A percentile compares a stretch with the other conserved stretches of the same genome.
Conservation (phyloP, 1,140 invertebrate genomes). For the Drosophila santomea region DNA sequence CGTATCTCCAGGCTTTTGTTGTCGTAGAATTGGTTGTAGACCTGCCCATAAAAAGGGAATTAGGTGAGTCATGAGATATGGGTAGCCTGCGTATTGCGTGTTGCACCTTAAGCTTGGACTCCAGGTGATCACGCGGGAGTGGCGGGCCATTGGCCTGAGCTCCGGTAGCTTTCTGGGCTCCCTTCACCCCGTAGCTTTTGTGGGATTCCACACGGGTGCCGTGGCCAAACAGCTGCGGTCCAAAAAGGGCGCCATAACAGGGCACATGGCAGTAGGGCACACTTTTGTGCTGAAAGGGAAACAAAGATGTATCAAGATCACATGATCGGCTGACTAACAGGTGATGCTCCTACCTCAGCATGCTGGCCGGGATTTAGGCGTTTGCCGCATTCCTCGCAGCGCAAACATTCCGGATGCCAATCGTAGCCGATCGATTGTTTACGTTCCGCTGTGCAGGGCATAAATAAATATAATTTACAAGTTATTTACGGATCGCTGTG, state of each 20-base stretch:
- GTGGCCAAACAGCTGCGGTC: slow-evolving; percentile 94
- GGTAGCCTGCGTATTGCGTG: neutral
- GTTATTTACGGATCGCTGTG: slow-evolving; percentile 63
- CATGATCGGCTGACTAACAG: slow-evolving; percentile 24
- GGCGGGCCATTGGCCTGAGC: slow-evolving; percentile 78
- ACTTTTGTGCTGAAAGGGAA: slow-evolving; percentile 90
- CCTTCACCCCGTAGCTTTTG: slow-evolving; percentile 92
- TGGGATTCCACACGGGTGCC: slow-evolving; percentile 94
- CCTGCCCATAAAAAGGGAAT: slow-evolving; percentile 32
- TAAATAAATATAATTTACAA: slow-evolving; percentile 61
- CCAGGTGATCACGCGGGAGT: slow-evolving; percentile 89
- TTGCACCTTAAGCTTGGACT: slow-evolving; percentile 89
- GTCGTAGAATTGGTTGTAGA: slow-evolving; percentile 91
- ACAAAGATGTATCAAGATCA: neutral
- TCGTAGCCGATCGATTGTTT: slow-evolving; percentile 96
- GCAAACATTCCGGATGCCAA: slow-evolving; percentile 96
- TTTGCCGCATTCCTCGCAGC: slow-evolving; percentile 96
- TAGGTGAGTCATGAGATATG: slow-evolving; percentile 7
- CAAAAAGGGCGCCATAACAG: slow-evolving; percentile 95
- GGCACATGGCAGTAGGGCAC: slow-evolving; percentile 96
- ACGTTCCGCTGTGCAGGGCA: slow-evolving; percentile 90
- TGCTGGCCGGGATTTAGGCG: slow-evolving; percentile 95
- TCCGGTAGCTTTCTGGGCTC: slow-evolving; percentile 72
- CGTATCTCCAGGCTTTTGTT: slow-evolving; percentile 91
- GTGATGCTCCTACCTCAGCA: slow-evolving; percentile 88